Evolutionary conservation across 1,140 invertebrate genomes (phyloP), one percentile per base, ranked within the genome.

Genomic region (Pemphigus obesinymphae): DNA sequence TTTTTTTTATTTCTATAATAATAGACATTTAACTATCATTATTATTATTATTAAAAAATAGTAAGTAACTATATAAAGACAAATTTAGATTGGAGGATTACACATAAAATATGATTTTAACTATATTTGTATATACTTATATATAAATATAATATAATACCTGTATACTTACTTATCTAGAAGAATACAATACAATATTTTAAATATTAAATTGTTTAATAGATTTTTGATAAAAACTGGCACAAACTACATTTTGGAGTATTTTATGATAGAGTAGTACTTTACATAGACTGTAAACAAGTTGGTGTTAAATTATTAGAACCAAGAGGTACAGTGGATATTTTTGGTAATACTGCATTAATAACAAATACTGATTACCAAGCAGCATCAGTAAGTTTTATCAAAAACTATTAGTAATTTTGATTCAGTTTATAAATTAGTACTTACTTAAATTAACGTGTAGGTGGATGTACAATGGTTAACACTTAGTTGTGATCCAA

Each of bases 381-480:
- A 58, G 85, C 88, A 78, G 89, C 91, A 63, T 91, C 91, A 78
- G 92, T 93, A 89, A 90, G 89, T 87, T 82, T 66, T 82, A 34
- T 55, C 43, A 13, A 26, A 70, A 45, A 17, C 3, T 70, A 26
- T 29, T 26, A 45, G 45, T 70, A 17, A 29, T 45, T 43, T 55
- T 15, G 20, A 53, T 23, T 43, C 4, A 70, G 7, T 17, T 45
- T 70, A 70, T 70, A 20, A 40, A 26, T 70, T 45, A 29, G 8
- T 29, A 53, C 20, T 0, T n/a, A n/a, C 3, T n/a, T 53, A 43
- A 68, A 3, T 48, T n/a, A 15, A 45, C 26, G 10, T 87, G 81
- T 85, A 93, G 92, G 90, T 94, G 85, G 93, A 94, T 85, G 86
- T 95, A 43, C 93, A 95, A 89, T 94, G 92, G 92, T 92, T 94